Conservation (phyloP, 2,888 invertebrate species). For the Graphium colonna region DNA sequence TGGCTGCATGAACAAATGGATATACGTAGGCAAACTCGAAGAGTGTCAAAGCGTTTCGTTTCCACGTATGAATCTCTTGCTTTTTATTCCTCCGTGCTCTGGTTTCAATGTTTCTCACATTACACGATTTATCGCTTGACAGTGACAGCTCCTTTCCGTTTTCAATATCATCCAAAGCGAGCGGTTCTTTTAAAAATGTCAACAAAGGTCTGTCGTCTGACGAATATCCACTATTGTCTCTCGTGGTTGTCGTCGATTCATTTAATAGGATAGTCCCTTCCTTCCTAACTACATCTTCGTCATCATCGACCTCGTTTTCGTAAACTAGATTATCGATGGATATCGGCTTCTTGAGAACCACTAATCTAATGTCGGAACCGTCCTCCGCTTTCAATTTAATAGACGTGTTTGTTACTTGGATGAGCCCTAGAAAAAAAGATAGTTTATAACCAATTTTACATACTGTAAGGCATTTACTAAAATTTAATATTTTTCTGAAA, state of each 20-base stretch:
- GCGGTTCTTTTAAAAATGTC: slow-evolving; percentile 45
- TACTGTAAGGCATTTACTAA: neutral
- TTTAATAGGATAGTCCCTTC: neutral
- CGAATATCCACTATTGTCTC: neutral
- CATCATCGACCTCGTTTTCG: slow-evolving; percentile 35
- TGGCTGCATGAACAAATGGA: slow-evolving; percentile 54
- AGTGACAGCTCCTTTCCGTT: slow-evolving; percentile 29
- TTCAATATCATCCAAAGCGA: slow-evolving; percentile 40
- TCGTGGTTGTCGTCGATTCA: neutral
- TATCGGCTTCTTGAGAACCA: slow-evolving; percentile 51
- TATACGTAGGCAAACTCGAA: slow-evolving; percentile 56
- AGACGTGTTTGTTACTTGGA: slow-evolving; percentile 49
- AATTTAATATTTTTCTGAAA: neutral
- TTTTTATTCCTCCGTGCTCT: slow-evolving; percentile 16
- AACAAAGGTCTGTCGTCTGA: slow-evolving; percentile 26
- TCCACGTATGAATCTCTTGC: slow-evolving; percentile 38
- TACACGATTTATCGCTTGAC: slow-evolving; percentile 29
- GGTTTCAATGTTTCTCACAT: slow-evolving; percentile 39
- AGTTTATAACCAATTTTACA: neutral
- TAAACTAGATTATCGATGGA: slow-evolving; percentile 40
- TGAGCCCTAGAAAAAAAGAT: slow-evolving; percentile 53
- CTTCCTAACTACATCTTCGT: too few species aligned
- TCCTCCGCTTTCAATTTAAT: slow-evolving; percentile 51
- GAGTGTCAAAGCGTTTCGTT: slow-evolving; percentile 49
- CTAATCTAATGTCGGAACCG: slow-evolving; percentile 46